A percentile compares a stretch with the other conserved stretches of the same genome.
These are phyloP conservation scores for Scolopax rusticola DNA, from an alignment of 2,797 vertebrate genomes.

Conservation along the genomic window DNA sequence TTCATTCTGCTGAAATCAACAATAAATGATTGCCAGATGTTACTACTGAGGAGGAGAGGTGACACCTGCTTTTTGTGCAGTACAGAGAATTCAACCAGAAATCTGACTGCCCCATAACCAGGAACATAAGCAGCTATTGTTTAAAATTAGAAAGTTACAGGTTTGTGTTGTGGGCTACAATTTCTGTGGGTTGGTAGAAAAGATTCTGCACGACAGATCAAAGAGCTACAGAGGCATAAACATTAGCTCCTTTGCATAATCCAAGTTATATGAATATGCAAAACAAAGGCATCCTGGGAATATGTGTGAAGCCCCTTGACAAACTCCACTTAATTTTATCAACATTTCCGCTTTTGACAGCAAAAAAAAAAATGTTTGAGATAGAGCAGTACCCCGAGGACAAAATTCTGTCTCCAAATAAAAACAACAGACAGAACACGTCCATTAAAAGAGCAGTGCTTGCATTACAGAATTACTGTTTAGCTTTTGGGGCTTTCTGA, in stretches of 20 bases:
- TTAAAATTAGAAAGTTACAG: neutral
- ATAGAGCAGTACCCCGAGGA: neutral
- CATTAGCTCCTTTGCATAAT: neutral
- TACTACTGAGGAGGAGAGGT: neutral
- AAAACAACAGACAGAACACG: accelerated
- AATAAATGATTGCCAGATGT: neutral
- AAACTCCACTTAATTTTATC: neutral
- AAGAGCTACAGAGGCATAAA: neutral
- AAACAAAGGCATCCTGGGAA: neutral
- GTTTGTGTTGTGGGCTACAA: neutral
- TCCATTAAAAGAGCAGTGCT: neutral
- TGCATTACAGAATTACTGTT: neutral
- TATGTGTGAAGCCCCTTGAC: neutral
- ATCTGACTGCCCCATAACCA: neutral
- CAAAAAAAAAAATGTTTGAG: neutral
- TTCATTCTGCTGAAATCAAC: neutral
- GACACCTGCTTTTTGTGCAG: neutral
- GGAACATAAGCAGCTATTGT: neutral
- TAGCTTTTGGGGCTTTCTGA: neutral
- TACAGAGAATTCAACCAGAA: neutral
- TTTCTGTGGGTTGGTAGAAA: neutral
- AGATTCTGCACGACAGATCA: neutral
- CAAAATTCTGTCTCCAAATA: neutral
- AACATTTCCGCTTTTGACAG: neutral
- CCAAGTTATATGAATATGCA: neutral